Evolutionary conservation across 2,797 vertebrate species (phyloP).

Genomic region (Rhinophrynus dorsalis): DNA sequence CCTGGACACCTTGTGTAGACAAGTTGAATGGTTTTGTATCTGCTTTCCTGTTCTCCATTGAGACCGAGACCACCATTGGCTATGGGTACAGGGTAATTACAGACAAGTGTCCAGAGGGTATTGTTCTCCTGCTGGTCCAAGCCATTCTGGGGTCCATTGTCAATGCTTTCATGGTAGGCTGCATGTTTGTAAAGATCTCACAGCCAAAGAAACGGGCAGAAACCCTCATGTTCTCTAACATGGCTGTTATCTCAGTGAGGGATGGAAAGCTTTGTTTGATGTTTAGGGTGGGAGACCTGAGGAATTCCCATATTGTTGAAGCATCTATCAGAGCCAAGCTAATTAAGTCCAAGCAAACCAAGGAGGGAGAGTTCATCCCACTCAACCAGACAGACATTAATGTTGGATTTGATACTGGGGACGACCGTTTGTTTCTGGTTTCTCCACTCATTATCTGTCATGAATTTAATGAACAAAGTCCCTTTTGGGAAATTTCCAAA

Average conservation of each 20-base stretch:
- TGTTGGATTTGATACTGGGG: constrained; percentile 95
- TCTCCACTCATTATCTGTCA: constrained; percentile 96
- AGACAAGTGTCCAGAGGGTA: constrained; percentile 95
- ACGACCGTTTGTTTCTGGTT: constrained; percentile 93
- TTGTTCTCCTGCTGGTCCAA: constrained; percentile 89
- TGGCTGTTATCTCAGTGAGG: constrained; percentile 91
- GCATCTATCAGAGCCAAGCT: constrained; percentile 96
- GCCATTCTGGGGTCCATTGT: constrained; percentile 97
- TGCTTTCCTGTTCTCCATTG: constrained; percentile 95
- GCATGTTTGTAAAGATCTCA: constrained; percentile 99
- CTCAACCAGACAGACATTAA: constrained; percentile 98
- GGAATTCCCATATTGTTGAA: constrained; percentile 96
- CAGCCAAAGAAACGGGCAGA: constrained; percentile 98
- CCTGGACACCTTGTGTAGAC: constrained; percentile 95
- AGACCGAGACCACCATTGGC: constrained; percentile 96
- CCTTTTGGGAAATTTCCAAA: constrained; percentile 94
- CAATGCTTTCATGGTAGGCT: constrained; percentile 98
- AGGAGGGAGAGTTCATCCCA: constrained; percentile 97
- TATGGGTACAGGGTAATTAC: constrained; percentile 96
- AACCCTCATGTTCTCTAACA: constrained; percentile 97
- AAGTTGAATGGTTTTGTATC: constrained; percentile 97
- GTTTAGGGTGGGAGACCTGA: constrained; percentile 95
- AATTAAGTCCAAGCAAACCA: constrained; percentile 96
- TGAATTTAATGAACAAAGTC: constrained; percentile 95
- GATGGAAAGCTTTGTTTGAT: constrained; percentile 97